Conservation (phyloP, 2,797 vertebrate genomes). For the Tadarida brasiliensis region DNA sequence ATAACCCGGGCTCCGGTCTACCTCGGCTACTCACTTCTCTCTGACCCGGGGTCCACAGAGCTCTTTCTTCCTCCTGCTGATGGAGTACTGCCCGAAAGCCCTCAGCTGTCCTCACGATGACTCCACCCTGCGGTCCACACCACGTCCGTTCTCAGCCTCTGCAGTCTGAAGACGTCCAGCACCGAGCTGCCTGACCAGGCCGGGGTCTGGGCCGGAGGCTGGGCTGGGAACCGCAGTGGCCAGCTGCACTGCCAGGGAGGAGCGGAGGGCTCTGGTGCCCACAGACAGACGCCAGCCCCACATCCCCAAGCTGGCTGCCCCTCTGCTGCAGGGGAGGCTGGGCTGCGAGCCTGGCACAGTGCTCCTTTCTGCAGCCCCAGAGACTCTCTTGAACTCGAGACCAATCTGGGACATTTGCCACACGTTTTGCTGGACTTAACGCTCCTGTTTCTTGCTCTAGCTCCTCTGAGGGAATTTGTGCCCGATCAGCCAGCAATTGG, state of each 20-base stretch:
- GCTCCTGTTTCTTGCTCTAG: neutral
- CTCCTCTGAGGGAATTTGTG: neutral
- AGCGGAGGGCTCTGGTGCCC: neutral
- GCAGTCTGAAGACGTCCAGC: neutral
- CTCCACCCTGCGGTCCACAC: neutral
- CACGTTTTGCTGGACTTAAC: neutral
- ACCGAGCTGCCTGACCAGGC: neutral
- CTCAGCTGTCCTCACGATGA: neutral
- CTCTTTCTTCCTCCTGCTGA: neutral
- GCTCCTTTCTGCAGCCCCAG: neutral
- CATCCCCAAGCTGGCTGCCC: neutral
- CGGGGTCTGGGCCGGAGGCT: neutral
- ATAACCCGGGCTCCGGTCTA: neutral
- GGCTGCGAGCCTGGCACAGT: neutral
- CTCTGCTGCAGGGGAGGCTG: neutral
- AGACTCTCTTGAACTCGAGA: neutral
- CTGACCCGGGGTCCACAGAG: neutral
- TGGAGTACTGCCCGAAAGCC: neutral
- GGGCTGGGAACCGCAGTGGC: neutral
- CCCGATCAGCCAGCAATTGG: neutral
- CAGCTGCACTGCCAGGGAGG: neutral
- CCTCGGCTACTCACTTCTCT: neutral
- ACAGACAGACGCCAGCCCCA: neutral
- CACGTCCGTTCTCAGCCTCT: neutral
- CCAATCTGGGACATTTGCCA: neutral